Evolutionary conservation across 2,797 vertebrate genomes (phyloP).

Genomic region (Gallinago stenura): DNA sequence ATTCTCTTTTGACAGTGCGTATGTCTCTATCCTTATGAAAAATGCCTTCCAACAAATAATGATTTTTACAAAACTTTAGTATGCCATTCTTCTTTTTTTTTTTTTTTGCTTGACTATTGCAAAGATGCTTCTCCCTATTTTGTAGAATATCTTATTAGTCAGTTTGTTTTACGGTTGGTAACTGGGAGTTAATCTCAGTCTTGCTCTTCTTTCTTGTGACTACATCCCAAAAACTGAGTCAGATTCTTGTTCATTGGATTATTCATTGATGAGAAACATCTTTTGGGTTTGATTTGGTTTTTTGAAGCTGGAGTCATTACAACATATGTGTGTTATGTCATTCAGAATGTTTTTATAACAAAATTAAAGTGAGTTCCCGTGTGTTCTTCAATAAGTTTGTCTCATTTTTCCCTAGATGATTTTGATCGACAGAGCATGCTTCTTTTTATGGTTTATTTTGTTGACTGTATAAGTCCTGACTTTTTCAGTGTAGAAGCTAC

Average conservation of each 20-base stretch:
- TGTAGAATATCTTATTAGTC: neutral
- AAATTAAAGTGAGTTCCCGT: constrained; percentile 31
- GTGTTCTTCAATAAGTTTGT: neutral
- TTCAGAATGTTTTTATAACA: neutral
- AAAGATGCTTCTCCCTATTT: accelerated
- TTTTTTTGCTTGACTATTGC: neutral
- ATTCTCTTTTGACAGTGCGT: neutral
- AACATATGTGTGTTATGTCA: neutral
- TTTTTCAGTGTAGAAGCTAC: neutral
- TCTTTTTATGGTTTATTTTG: constrained; percentile 1
- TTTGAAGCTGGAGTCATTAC: neutral
- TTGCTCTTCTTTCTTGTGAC: neutral
- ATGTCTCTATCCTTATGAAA: neutral
- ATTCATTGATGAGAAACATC: neutral
- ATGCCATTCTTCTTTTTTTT: neutral
- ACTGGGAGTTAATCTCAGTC: neutral
- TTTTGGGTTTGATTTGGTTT: neutral
- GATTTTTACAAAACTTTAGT: neutral
- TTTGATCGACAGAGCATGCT: neutral
- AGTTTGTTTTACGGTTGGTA: neutral
- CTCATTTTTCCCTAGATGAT: constrained; percentile 10
- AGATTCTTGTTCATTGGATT: no score
- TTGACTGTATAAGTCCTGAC: neutral
- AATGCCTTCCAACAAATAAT: neutral
- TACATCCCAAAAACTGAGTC: neutral